Evolutionary conservation across 2,888 invertebrate species (phyloP), one percentile per base, ranked within the genome.

Genomic region (Nineta flava): DNA sequence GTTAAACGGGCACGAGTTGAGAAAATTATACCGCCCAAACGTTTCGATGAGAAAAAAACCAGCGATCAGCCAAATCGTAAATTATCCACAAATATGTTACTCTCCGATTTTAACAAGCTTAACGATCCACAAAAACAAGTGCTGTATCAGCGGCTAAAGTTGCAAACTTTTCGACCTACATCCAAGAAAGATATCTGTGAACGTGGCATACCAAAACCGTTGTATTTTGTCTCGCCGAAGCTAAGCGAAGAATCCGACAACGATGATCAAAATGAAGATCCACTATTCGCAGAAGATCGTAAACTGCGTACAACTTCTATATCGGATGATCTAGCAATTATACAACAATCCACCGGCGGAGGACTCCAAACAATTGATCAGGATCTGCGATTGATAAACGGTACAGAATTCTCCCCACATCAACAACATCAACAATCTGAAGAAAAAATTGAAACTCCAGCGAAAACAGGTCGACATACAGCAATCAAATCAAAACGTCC

Each of bases 401-500:
- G 21, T 26, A 21, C 26, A 7, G 16, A 32, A 12, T 21, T 34
- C 9, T 12, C 13, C 5, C 32, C 7, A 16, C 9, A 42, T 15
- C 16, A 48, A 12, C n/a, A 17, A 3, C 9, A 19, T n/a, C 19
- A 48, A 15, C 9, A 40, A 41, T 38, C 47, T 3, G 38, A 13
- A 19, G 31, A 15, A 3, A 31, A 19, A 19, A 46, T 46, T n/a
- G 26, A 4, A n/a, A 21, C 34, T n/a, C 44, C 49, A 19, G 49
- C 45, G 10, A 49, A 49, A 49, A 44, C 44, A 12, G 49, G 49
- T 3, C 44, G 49, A 13, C 49, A 49, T 21, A 49, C 49, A 15
- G 49, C 49, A 13, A 44, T 49, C 7, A 49, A 49, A 35, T 49
- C 49, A n/a, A 49, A 49, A 13, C 38, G 26, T 9, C 49, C 49